Conservation (phyloP, 2,113 vertebrate genomes). For the Puffinus mauretanicus region DNA sequence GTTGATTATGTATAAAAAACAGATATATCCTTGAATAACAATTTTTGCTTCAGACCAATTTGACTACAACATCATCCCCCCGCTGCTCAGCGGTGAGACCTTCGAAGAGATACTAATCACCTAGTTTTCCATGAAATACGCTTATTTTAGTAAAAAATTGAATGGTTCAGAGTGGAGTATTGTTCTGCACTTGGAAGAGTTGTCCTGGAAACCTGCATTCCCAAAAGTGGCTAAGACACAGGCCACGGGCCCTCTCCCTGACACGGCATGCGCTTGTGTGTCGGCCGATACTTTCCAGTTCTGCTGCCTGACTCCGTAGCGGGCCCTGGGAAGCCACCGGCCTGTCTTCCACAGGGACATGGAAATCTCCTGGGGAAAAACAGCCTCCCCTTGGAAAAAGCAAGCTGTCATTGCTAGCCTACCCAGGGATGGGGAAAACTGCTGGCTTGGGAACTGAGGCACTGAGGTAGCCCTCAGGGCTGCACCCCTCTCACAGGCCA, state of each 20-base stretch:
- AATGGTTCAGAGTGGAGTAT: background rate
- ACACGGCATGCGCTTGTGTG: rapidly evolving
- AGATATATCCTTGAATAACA: background rate
- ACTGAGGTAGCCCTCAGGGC: background rate
- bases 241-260: background rate
- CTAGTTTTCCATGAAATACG: background rate
- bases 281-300: background rate
- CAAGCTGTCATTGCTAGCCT: background rate
- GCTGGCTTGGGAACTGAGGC: background rate
- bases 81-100: background rate
- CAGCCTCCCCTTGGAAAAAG: background rate
- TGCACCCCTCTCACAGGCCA: background rate
- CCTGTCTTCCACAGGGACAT: background rate
- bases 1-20: background rate
- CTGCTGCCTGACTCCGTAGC: background rate
- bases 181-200: background rate
- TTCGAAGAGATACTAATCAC: background rate
- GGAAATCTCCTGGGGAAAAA: background rate
- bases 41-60: background rate
- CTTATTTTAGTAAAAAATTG: background rate
- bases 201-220: background rate
- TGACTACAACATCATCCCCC: rapidly evolving
- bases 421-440: background rate
- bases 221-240: background rate
- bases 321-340: background rate